Evolutionary conservation across 2,113 vertebrate genomes (phyloP).

Genomic region (Setophaga petechia): DNA sequence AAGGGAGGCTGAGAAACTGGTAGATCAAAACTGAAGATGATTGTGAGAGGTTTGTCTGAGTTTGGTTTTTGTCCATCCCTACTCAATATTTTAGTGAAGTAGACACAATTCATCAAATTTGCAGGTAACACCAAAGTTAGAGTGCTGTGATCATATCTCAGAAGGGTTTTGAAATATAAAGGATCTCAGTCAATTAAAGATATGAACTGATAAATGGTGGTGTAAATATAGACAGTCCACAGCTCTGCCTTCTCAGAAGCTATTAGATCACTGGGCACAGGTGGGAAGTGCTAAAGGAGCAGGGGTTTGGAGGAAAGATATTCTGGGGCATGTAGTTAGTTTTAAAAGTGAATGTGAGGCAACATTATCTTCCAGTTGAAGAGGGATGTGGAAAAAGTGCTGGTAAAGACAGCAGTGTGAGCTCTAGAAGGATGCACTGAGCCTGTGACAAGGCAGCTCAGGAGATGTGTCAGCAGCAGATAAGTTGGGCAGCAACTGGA

Average conservation of each 20-base stretch:
- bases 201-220: background rate
- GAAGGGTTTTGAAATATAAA: background rate
- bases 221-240: background rate
- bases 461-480: background rate
- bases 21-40: background rate
- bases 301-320: background rate
- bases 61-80: background rate
- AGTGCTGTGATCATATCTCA: background rate
- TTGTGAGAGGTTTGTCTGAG: background rate
- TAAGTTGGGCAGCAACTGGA: background rate
- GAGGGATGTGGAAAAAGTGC: background rate
- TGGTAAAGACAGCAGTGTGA: background rate
- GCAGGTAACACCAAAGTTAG: background rate
- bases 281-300: background rate
- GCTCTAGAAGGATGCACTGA: background rate
- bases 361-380: accelerated
- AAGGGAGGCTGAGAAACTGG: background rate
- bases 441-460: background rate
- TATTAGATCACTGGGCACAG: background rate
- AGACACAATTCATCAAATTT: background rate
- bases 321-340: accelerated
- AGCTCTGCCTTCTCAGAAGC: background rate
- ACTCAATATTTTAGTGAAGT: background rate
- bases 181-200: background rate
- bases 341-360: background rate